phyloP scores from a whole-genome alignment of 2,888 invertebrate genomes.

The Eristalis pertinax region DNA sequence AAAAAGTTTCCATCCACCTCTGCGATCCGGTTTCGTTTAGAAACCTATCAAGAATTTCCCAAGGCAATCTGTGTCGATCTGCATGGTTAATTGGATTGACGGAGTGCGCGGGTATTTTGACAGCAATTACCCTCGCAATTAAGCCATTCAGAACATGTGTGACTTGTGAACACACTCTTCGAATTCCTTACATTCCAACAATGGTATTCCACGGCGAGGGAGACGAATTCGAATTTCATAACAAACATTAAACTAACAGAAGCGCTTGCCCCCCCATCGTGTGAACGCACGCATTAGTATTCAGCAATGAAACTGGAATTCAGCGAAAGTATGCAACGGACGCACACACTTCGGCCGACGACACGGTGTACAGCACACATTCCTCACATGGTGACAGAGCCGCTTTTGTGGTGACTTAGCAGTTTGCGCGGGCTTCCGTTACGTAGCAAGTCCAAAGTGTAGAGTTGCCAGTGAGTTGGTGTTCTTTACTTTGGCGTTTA shows the following conservation, averaged over 20 bases:
- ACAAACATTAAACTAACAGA: neutral
- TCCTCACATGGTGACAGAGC: neutral
- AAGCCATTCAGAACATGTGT: neutral
- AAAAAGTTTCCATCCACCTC: neutral
- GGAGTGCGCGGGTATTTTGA: neutral
- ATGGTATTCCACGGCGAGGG: neutral
- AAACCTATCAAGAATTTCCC: neutral
- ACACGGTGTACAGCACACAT: neutral
- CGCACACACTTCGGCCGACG: neutral
- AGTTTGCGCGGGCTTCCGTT: neutral
- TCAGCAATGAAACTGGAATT: neutral
- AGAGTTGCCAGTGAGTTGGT: neutral
- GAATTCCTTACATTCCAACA: neutral
- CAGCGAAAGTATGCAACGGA: neutral
- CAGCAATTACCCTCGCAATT: neutral
- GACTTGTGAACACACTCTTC: neutral
- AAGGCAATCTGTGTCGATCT: neutral
- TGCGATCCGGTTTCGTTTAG: neutral
- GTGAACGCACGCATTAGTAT: neutral
- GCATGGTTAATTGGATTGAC: neutral
- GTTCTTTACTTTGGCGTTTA: neutral
- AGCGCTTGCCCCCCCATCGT: neutral
- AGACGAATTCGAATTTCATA: neutral
- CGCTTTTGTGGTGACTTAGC: neutral
- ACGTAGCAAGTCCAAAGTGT: neutral